Base-by-base conservation (phyloP, 2,888 invertebrate species). In the Cinara cedri region DNA sequence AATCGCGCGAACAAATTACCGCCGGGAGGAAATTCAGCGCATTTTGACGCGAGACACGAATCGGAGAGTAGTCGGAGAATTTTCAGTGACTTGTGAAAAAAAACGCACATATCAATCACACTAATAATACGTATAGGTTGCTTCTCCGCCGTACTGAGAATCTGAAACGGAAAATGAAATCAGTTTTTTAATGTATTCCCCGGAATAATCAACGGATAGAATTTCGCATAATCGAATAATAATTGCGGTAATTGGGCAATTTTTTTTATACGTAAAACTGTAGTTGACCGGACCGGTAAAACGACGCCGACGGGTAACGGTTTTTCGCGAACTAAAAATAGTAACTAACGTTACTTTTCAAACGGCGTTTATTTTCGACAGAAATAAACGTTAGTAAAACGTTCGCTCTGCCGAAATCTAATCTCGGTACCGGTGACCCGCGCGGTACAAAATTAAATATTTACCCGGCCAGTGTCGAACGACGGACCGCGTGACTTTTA, bases 341-440 rank as follows among this genome's bases (percentile, higher is more conserved):
- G 14, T 42, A 42, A 16, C 21, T 42, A 63, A 42, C 74, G 51
- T 72, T 62, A 51, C 51, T 49, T 74, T 42, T 54, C 34, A 6
- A 34, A 19, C 11, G 26, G 49, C 21, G 11, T 63, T 74, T 51
- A 13, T 63, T 74, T 72, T 72, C 10, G 26, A 34, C 26, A 14
- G 57, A 26, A 14, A 6, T 34, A 34, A 34, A 11, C 3, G 16
- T 57, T 44, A 49, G 60, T 26, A 60, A 60, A 60, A 60, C 19
- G 49, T 46, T 57, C 24, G 24, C n/a, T 4, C 16, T 55, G 11
- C 46, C 16, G 11, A 57, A n/a, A 46, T 8, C 19, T 49, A 13
- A 19, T 60, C 26, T 49, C 19, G 26, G 60, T 60, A 72, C 60
- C 72, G 42, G 13, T 49, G 60, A 72, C 72, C 72, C 60, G 26